These are phyloP conservation scores for Platysteira castanea DNA, from an alignment of 2,113 vertebrate genomes.

Conservation along the genomic window DNA sequence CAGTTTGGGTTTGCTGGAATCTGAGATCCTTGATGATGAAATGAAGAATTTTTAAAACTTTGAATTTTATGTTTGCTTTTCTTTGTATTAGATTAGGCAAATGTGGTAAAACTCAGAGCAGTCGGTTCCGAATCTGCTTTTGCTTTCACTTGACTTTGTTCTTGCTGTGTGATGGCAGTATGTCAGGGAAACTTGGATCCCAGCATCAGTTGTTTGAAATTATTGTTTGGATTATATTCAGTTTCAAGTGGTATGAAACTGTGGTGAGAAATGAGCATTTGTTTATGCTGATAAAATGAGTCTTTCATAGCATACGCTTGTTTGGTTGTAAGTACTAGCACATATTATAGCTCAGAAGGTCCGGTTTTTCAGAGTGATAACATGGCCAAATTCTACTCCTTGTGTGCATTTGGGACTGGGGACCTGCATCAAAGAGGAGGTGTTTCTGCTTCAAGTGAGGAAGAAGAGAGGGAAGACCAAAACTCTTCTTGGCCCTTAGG, in stretches of 20 bases:
- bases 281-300: constrained; percentile 54
- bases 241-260: constrained; percentile 16
- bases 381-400: background rate
- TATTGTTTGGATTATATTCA: constrained; percentile 29
- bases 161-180: background rate
- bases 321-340: background rate
- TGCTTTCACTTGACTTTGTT: background rate
- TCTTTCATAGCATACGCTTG: constrained; percentile 38
- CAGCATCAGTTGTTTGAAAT: background rate
- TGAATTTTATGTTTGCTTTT: background rate
- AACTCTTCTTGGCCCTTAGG: background rate
- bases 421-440: background rate
- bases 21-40: background rate
- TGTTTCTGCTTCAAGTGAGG: background rate
- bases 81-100: background rate
- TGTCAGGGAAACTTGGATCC: background rate
- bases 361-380: background rate
- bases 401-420: background rate
- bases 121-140: background rate
- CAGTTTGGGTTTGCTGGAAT: background rate
- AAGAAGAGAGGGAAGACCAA: background rate
- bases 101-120: background rate
- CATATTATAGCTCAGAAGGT: background rate
- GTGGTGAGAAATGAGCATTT: constrained; percentile 51
- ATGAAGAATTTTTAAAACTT: background rate